Evolutionary conservation across 2,113 vertebrate genomes (phyloP), one percentile per base, ranked within the genome.

Genomic region (Falcunculus frontatus): DNA sequence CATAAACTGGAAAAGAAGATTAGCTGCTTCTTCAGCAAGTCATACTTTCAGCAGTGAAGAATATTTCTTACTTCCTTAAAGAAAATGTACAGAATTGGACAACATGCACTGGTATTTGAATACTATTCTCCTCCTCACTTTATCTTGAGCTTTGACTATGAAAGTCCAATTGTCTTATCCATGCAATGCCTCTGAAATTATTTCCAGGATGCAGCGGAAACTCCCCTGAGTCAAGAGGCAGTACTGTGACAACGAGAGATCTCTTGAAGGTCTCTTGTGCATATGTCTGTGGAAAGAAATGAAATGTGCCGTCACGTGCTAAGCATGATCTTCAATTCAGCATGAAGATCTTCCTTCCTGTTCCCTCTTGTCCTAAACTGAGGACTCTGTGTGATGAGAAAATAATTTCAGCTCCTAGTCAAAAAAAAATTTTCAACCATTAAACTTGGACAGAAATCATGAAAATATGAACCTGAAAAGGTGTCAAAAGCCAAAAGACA

Each of bases 1-100:
- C 74, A 62, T 84, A 91, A 92, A 84, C 56, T 88, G 55, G 23
- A 81, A 80, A 76, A 84, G 29, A 84, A 46, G 50, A 93, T 93
- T 46, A 87, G 47, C 46, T 91, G 1, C 37, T 62, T 62, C 76
- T 88, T 94, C 57, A 84, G 18, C 21, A 81, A 64, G 46, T 77
- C 76, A 47, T 44, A 33, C 30, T 80, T 82, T 49, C 57, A 76
- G 20, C 27, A 60, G 10, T 44, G 8, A 62, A 78, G 22, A 39
- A 13, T 30, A 47, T 60, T 59, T 76, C 26, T 77, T 33, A 21
- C 25, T 79, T 72, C n/a, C 11, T 69, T 32, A 37, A 39, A 64
- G 60, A 49, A 89, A 84, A 65, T 41, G 23, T 46, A 81, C 33
- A 69, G 42, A 85, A 35, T 83, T 83, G 49, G 20, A 72, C 37